A percentile compares a stretch with the other conserved stretches of the same genome.
Evolutionary conservation across 1,140 invertebrate genomes (phyloP).

Genomic region (Drosophila saltans): DNA sequence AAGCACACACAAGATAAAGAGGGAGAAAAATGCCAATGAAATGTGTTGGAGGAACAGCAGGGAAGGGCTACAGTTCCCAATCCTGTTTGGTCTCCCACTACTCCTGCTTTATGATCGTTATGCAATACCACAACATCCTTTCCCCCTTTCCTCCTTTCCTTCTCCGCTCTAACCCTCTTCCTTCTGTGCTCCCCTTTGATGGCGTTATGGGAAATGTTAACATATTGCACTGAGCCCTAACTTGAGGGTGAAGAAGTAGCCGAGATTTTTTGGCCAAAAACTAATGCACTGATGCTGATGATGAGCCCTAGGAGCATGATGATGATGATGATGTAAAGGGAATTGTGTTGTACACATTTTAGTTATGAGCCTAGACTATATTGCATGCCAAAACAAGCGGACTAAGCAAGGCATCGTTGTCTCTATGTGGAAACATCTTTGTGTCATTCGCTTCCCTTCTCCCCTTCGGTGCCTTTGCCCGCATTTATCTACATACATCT

Average conservation of each 20-base stretch:
- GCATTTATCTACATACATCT: background rate
- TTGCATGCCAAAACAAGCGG: slow-evolving; percentile 28
- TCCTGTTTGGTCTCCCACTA: background rate
- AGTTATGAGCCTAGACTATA: slow-evolving; percentile 50
- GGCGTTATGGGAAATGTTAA: slow-evolving; percentile 28
- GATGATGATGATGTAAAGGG: background rate
- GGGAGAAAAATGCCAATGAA: slow-evolving; percentile 18
- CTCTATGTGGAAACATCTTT: background rate
- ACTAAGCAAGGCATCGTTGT: background rate
- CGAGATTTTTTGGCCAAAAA: slow-evolving; percentile 37
- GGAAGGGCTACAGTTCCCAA: background rate
- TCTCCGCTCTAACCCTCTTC: too few relatives aligned
- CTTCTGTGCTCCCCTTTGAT: background rate
- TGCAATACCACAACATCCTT: slow-evolving; percentile 12
- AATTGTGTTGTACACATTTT: slow-evolving; percentile 51
- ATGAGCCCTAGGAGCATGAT: background rate
- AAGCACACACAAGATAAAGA: background rate
- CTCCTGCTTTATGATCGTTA: slow-evolving; percentile 21
- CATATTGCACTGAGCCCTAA: slow-evolving; percentile 31
- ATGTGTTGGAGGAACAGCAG: slow-evolving; percentile 10
- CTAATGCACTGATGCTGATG: slow-evolving; percentile 34
- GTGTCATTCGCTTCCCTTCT: background rate
- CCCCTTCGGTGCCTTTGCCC: background rate
- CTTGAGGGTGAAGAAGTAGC: slow-evolving; percentile 21
- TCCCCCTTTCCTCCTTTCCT: background rate